These are phyloP conservation scores for Halichoeres trimaculatus DNA, from an alignment of 2,113 vertebrate species.

Conservation along the genomic window DNA sequence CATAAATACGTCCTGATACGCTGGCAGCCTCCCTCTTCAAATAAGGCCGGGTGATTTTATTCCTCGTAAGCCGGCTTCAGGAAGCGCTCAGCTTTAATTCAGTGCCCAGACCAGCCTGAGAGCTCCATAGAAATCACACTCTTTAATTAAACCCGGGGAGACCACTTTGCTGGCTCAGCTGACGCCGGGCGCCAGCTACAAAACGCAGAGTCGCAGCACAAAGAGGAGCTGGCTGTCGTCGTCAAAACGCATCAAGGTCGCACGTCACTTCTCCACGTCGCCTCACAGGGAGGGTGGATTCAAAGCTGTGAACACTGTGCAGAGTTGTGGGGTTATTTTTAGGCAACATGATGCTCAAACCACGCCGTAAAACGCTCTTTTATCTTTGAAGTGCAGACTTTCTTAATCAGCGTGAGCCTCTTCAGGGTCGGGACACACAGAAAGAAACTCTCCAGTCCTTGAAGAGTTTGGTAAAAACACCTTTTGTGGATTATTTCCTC, in stretches of 20 bases:
- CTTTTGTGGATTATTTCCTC: constrained; percentile 5
- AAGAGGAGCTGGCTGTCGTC: background rate
- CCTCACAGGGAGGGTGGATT: no score
- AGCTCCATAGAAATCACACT: background rate
- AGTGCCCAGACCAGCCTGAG: background rate
- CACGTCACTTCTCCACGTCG: no score
- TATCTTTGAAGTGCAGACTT: no score
- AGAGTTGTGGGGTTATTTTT: no score
- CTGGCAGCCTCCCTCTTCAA: background rate
- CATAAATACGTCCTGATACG: no score
- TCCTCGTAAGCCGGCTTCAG: background rate
- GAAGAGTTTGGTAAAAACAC: constrained; percentile 14
- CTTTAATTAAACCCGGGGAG: background rate
- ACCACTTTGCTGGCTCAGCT: background rate
- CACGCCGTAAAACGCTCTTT: no score
- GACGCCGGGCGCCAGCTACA: background rate
- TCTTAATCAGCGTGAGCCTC: background rate
- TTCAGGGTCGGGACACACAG: constrained; percentile 17
- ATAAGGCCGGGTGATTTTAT: background rate
- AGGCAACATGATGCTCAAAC: no score
- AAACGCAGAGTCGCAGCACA: background rate
- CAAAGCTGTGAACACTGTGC: no score
- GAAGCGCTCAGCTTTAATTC: background rate
- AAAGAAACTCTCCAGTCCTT: constrained; percentile 1
- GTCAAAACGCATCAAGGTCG: background rate